Evolutionary conservation across 1,140 invertebrate species (phyloP), one percentile per base, ranked within the genome.

Genomic region (Venustaconcha ellipsiformis): DNA sequence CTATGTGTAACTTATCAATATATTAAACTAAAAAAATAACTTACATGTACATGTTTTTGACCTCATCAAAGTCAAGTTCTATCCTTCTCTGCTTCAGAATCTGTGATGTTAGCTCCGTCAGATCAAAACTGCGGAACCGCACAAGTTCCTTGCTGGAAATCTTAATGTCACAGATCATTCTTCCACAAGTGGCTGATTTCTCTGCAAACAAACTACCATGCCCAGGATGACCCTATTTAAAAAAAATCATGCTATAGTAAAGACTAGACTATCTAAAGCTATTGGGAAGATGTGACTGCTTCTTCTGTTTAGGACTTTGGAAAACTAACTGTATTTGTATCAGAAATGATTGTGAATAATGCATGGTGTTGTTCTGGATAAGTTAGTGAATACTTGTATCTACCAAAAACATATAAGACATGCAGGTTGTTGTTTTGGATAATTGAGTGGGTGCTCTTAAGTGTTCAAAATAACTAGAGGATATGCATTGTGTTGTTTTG

Each of bases 61-160:
- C 81, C 48, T 87, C 77, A 57, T 89, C 88, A 60, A 82, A 85
- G 72, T 89, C 87, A 60, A 88, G 26, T 63, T 87, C 84, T 14
- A 67, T 63, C 30, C 88, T 70, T 55, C 84, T 88, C 76, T 80
- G 64, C 57, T 89, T 83, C 37, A 92, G 76, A 57, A 93, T 93
- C 75, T 94, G 93, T 62, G 92, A 92, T 75, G 95, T 94, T 0
- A 99, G 90, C 26, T 96, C 94, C 65, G 94, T 93, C 13, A 99
- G 91, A 89, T 99, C 97, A 87, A 97, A 99, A 87, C 95, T 97
- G 83, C 96, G 93, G 48, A 95, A 93, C 84, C 95, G 93, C 56
- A 99, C 95, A 6, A 99, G 92, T 91, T 99, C 98, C 92, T 96
- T 96, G 0, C 97, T 95, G 2, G 96, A 96, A 60, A 96, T 91